Conservation (phyloP, 2,113 vertebrate species). For the Strigops habroptila region DNA sequence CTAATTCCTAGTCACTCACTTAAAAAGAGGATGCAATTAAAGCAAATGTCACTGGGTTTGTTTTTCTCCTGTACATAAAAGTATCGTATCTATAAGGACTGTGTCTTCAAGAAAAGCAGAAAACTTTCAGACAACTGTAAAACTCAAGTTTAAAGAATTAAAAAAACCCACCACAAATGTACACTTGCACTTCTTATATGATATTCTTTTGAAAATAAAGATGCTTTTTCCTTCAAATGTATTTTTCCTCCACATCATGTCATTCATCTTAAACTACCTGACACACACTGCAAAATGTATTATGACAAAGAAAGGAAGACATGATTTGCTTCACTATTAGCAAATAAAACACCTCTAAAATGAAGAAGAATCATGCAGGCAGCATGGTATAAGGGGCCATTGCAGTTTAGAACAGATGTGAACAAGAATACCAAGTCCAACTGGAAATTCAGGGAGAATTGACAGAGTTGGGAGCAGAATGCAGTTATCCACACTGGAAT, state of each 20-base stretch:
- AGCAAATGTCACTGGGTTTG: background rate
- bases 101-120: background rate
- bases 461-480: background rate
- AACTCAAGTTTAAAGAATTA: background rate
- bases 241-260: background rate
- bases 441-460: background rate
- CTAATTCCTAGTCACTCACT: background rate
- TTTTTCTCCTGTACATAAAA: background rate
- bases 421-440: background rate
- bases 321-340: background rate
- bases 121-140: background rate
- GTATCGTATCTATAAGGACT: background rate
- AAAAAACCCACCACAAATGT: background rate
- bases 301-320: background rate
- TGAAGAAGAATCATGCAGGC: background rate
- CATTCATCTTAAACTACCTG: background rate
- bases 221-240: background rate
- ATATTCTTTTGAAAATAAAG: background rate
- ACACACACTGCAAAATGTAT: background rate
- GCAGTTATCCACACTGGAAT: slow-evolving; percentile 2
- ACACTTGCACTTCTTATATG: background rate
- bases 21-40: background rate
- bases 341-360: background rate
- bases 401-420: background rate
- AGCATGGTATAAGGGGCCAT: background rate